Conservation (phyloP, 2,888 invertebrate genomes). For the Cataglyphis cursor region DNA sequence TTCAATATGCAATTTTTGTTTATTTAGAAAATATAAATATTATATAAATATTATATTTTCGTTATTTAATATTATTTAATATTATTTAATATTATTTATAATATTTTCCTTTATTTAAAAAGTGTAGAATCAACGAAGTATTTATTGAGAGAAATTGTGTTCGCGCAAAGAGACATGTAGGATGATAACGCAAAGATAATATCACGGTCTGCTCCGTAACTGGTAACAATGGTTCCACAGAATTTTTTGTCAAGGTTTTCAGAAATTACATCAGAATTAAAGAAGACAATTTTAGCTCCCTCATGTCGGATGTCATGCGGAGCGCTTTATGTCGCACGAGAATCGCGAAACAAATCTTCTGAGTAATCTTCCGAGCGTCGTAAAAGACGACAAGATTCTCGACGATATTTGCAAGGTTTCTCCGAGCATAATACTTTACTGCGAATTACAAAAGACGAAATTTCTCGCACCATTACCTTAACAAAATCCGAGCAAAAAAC, state of each 20-base stretch:
- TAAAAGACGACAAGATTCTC: not conserved
- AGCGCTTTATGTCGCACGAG: conserved; percentile 10
- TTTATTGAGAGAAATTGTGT: not conserved
- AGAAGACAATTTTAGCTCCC: conserved; percentile 32
- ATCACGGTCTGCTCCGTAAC: not conserved
- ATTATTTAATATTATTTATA: too few species aligned
- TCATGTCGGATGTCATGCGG: conserved; percentile 19
- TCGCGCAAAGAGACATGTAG: too few species aligned
- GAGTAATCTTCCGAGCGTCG: conserved; percentile 35
- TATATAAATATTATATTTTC: too few species aligned
- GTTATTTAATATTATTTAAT: too few species aligned
- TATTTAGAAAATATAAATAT: not conserved
- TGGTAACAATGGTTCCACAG: not conserved
- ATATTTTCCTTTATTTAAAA: not conserved
- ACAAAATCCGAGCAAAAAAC: not conserved
- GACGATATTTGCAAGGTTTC: conserved; percentile 33
- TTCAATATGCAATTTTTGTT: not conserved
- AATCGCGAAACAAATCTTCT: conserved; percentile 6
- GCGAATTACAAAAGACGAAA: conserved; percentile 29
- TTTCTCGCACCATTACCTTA: conserved; percentile 1
- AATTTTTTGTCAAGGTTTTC: conserved; percentile 12
- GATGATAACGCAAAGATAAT: conserved; percentile 16
- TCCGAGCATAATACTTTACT: conserved; percentile 9
- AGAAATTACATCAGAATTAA: conserved; percentile 19
- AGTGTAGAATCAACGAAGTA: not conserved